These are phyloP conservation scores for Oreohelix idahoensis DNA, from an alignment of 1,140 invertebrate species.

Conservation along the genomic window DNA sequence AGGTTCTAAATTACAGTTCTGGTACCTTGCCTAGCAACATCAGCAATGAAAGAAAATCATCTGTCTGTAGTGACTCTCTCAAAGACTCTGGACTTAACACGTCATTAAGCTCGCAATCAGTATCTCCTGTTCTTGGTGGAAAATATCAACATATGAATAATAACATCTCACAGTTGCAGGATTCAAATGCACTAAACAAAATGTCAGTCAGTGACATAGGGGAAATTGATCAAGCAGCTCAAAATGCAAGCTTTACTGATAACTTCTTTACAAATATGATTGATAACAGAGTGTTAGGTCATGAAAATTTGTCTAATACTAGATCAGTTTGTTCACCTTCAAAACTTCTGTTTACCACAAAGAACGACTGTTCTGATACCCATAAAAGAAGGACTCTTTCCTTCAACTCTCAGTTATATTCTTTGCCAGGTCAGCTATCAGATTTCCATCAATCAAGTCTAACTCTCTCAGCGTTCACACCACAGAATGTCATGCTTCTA, in stretches of 20 bases:
- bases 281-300: background rate
- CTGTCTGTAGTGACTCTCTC: background rate
- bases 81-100: slow-evolving; percentile 25
- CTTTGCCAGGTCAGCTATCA: background rate
- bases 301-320: background rate
- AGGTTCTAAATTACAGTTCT: background rate
- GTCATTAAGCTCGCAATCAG: slow-evolving; percentile 15
- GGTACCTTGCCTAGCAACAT: background rate
- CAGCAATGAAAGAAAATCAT: background rate
- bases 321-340: background rate
- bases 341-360: background rate
- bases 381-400: background rate
- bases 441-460: background rate
- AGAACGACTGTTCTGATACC: background rate
- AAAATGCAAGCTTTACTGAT: background rate
- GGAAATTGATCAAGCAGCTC: background rate
- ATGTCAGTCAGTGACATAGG: background rate
- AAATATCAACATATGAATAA: background rate
- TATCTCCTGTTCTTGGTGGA: slow-evolving; percentile 5
- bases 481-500: background rate
- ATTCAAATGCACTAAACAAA: background rate
- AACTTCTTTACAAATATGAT: background rate
- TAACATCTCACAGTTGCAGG: background rate
- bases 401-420: background rate
- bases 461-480: background rate